Percentiles rank a stretch among this genome's conserved stretches.
phyloP scores from a whole-genome alignment of 2,888 invertebrate genomes.

The Tetranychus truncatus region DNA sequence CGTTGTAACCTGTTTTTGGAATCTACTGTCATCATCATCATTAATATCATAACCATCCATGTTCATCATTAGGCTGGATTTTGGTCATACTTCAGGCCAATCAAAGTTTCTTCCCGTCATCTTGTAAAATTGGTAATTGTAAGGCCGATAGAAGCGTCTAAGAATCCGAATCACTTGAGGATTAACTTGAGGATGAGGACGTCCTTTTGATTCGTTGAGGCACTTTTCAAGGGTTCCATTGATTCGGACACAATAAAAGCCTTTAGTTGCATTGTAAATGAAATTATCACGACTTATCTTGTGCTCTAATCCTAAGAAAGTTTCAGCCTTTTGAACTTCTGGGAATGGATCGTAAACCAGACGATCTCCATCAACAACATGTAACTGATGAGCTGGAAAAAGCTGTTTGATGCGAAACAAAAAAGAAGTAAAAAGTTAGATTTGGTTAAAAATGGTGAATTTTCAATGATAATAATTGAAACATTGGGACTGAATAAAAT shows the following conservation, averaged over 20 bases:
- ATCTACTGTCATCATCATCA: too few relatives aligned
- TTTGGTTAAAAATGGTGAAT: not conserved
- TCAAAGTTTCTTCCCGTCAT: constrained; percentile 77
- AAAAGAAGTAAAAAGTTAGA: not conserved
- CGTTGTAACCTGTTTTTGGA: too few relatives aligned
- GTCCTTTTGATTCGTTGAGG: constrained; percentile 67
- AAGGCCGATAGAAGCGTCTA: constrained; percentile 67
- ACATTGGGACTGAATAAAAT: too few relatives aligned
- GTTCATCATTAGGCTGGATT: too few relatives aligned
- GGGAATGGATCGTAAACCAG: constrained; percentile 74
- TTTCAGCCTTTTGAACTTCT: constrained; percentile 66
- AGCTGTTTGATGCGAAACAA: constrained; percentile 40
- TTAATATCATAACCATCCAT: too few relatives aligned
- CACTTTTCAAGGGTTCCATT: constrained; percentile 43
- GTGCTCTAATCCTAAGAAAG: constrained; percentile 55
- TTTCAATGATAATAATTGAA: not conserved
- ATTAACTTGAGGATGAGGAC: constrained; percentile 65
- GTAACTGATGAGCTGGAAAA: constrained; percentile 73
- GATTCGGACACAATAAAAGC: constrained; percentile 59
- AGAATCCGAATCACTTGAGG: constrained; percentile 57
- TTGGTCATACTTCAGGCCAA: constrained; percentile 51
- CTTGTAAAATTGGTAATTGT: constrained; percentile 77
- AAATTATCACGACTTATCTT: constrained; percentile 65
- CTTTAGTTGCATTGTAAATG: constrained; percentile 89
- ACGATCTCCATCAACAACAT: constrained; percentile 82